Evolutionary conservation across 2,113 vertebrate genomes (phyloP).

Genomic region (Calidris pygmaea): DNA sequence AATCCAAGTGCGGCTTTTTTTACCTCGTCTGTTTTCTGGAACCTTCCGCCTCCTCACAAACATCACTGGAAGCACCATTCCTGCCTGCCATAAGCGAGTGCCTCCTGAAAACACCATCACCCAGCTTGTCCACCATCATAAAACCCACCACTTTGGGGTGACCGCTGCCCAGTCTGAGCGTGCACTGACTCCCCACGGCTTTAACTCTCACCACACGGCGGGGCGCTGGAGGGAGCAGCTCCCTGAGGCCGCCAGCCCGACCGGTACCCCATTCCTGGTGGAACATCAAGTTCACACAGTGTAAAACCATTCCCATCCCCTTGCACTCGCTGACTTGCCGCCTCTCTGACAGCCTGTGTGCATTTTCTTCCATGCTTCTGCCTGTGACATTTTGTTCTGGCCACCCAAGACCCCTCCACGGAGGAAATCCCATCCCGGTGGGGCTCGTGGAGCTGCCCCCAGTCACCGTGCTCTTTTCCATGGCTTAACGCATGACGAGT

Average conservation of each 20-base stretch:
- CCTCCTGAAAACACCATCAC: not conserved
- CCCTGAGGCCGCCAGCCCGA: not conserved
- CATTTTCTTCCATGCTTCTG: not conserved
- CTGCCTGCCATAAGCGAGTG: not conserved
- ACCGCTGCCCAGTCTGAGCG: not conserved
- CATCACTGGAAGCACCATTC: not conserved
- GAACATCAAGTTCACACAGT: not conserved
- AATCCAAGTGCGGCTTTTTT: not conserved
- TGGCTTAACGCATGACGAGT: not conserved
- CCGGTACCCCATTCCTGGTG: not conserved
- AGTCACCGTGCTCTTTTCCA: not conserved
- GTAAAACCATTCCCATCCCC: not conserved
- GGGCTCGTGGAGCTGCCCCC: not conserved
- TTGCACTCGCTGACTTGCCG: not conserved
- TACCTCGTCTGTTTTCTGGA: not conserved
- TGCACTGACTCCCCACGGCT: rapidly evolving
- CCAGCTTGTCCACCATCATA: not conserved
- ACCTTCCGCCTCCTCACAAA: not conserved
- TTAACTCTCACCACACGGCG: rapidly evolving
- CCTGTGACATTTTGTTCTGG: rapidly evolving
- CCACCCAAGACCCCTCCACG: not conserved
- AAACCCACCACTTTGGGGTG: not conserved
- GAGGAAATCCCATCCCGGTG: rapidly evolving
- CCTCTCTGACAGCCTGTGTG: not conserved
- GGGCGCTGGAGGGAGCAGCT: not conserved